Evolutionary conservation across 2,888 invertebrate species (phyloP), one percentile per base, ranked within the genome.

Genomic region (Anticlea derivata): DNA sequence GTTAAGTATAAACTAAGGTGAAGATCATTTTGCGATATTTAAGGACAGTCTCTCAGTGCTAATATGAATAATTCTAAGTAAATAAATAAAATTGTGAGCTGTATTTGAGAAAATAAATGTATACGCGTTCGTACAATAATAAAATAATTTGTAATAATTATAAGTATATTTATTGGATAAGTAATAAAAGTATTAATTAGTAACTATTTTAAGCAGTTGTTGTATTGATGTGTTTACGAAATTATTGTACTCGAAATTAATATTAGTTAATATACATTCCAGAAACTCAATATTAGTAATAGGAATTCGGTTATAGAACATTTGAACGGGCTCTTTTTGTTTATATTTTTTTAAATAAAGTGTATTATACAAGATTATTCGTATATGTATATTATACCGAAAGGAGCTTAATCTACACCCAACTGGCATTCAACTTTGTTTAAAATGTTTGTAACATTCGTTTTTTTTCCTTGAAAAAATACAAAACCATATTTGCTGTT

Each of bases 71-170:
- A 49, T 41, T 31, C 7, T 50, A 51, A 53, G 52, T 60, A 56
- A 54, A 46, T 41, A 53, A 48, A 52, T 58, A 60, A 59, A 70
- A 73, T 65, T 69, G 74, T 85, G 84, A 86, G 85, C 86, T 86
- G 83, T 86, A 87, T 80, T 85, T 78, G 58, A 80, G 63, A 69
- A 84, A 85, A 81, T 83, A 83, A 78, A 81, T 87, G 89, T 90
- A 90, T 90, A 90, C 89, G 89, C 89, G 78, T 86, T 82, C 83
- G 89, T 83, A 90, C 89, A 90, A 90, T 90, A 89, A 77, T 80
- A 75, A 73, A 69, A 72, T 83, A 80, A 72, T 70, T 68, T 72
- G 75, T 80, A 75, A 44, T 66, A 67, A 67, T 66, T 61, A 46
- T 85, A 85, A 86, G 80, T 50, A 67, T 88, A 87, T 86, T 86